A percentile compares a stretch with the other conserved stretches of the same genome.
These are phyloP conservation scores for Chionoecetes opilio DNA, from an alignment of 1,140 invertebrate species.

Conservation along the genomic window DNA sequence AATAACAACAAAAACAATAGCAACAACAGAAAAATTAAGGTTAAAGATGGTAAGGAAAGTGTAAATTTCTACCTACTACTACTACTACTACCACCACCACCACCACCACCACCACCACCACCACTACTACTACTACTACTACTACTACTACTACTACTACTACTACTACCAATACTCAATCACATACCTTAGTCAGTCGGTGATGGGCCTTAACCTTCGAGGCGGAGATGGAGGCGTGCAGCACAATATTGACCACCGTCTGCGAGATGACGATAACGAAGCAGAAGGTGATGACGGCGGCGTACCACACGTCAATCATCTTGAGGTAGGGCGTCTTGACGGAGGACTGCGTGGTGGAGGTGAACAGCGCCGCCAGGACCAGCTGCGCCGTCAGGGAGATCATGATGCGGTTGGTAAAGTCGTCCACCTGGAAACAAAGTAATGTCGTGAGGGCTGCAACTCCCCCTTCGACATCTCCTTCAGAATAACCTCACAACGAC, in stretches of 20 bases:
- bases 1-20: no score
- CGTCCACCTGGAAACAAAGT: slow-evolving; percentile 37
- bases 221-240: neutral
- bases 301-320: slow-evolving; percentile 73
- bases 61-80: no score
- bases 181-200: neutral
- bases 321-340: slow-evolving; percentile 73
- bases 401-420: slow-evolving; percentile 74
- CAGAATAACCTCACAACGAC: no score
- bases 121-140: no score
- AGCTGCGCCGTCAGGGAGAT: slow-evolving; percentile 63
- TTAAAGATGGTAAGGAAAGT: no score
- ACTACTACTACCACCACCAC: no score
- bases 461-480: no score
- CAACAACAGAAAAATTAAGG: no score
- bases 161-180: neutral
- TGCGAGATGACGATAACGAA: slow-evolving; percentile 59
- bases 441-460: no score
- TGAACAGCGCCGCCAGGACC: slow-evolving; percentile 64
- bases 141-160: slow-evolving; percentile 12
- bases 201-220: neutral
- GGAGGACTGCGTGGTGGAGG: slow-evolving; percentile 61
- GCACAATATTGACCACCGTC: slow-evolving; percentile 55
- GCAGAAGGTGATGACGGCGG: slow-evolving; percentile 58
- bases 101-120: no score